Conservation (phyloP, 2,888 invertebrate species). For the Serrognathus titanus region DNA sequence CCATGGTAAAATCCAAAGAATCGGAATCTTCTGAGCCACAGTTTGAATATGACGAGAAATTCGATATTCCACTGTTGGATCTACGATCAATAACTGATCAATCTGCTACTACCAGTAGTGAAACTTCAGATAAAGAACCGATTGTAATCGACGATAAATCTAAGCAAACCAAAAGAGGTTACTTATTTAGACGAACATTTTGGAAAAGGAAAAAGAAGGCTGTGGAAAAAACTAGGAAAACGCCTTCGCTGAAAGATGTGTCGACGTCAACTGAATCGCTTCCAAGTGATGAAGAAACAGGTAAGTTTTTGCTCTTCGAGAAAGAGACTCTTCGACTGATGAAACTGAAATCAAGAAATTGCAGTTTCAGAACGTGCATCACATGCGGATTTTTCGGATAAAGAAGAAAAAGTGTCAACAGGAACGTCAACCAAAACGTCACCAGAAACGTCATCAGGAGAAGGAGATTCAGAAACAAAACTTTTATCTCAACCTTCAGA, state of each 20-base stretch:
- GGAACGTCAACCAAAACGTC: neutral
- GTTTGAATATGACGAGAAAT: neutral
- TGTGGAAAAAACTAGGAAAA: neutral
- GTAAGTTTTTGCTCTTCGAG: neutral
- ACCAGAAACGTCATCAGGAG: neutral
- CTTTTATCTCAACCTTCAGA: slow-evolving; percentile 2
- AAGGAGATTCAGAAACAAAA: neutral
- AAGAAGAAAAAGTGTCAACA: neutral
- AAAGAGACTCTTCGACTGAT: no score
- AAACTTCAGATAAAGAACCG: slow-evolving; percentile 4
- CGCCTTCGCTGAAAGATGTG: slow-evolving; percentile 7
- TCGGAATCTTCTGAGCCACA: slow-evolving; percentile 6
- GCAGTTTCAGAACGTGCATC: neutral
- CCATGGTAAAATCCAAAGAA: no score
- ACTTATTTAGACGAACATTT: no score
- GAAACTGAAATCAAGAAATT: neutral
- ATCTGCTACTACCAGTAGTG: neutral
- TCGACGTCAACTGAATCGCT: slow-evolving; percentile 16
- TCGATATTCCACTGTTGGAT: slow-evolving; percentile 11
- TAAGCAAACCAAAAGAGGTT: slow-evolving; percentile 1
- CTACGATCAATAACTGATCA: slow-evolving; percentile 1
- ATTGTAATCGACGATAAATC: neutral
- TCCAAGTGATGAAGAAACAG: neutral
- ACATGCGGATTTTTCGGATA: slow-evolving; percentile 2
- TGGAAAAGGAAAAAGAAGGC: no score